Conservation (phyloP, 2,113 vertebrate genomes). For the human region GRCh38 chrX:53727501-53728000, state of each 20-base stretch:
- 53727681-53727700: too few relatives aligned
- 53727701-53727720: too few relatives aligned
- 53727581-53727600: too few relatives aligned
- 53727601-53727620: too few relatives aligned
- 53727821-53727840: background rate
- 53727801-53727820: background rate
- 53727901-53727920: background rate
- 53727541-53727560: background rate
- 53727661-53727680: too few relatives aligned
- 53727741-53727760: too few relatives aligned
- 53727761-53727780: too few relatives aligned
- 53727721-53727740: too few relatives aligned
- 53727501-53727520: constrained; percentile 13
- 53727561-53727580: too few relatives aligned
- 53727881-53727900: background rate
- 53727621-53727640: too few relatives aligned
- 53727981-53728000: background rate
- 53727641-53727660: too few relatives aligned
- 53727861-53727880: background rate
- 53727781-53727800: too few relatives aligned
- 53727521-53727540: background rate
- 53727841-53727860: background rate
- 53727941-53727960: background rate
- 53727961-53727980: background rate
- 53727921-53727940: background rate